Evolutionary conservation across 53 echinoderm and acorn worm species (phyloP).

Genomic region (Holothuria leucospilota): DNA sequence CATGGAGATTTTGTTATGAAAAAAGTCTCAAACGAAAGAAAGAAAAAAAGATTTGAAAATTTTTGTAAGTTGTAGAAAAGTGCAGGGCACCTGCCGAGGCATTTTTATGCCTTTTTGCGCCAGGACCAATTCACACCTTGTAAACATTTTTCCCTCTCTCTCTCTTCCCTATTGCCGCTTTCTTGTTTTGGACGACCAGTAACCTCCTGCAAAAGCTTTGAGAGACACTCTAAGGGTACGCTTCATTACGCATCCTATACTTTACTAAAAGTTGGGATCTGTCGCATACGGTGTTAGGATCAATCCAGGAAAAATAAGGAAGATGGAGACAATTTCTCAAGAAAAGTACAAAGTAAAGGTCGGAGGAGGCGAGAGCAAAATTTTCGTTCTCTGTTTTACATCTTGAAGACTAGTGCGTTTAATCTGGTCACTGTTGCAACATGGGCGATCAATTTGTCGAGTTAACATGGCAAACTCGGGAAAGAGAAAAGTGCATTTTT

Average conservation of each 20-base stretch:
- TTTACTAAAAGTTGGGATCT: neutral
- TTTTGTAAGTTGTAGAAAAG: conserved; percentile 28
- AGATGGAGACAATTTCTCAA: neutral
- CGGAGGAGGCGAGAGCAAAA: neutral
- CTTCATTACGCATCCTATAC: conserved; percentile 21
- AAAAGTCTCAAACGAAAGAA: neutral
- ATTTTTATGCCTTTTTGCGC: conserved; percentile 17
- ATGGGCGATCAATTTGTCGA: conserved; percentile 29
- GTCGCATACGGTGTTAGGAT: too few species aligned
- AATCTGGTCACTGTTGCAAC: conserved; percentile 42
- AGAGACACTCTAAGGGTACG: conserved; percentile 3
- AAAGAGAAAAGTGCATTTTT: conserved; percentile 11
- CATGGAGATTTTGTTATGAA: conserved; percentile 54
- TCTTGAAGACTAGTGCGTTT: conserved; percentile 1
- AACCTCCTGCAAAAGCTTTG: neutral
- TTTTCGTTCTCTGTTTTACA: too few species aligned
- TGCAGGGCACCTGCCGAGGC: conserved; percentile 37
- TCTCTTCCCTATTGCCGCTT: neutral
- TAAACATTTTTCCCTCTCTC: neutral
- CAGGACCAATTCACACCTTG: conserved; percentile 24
- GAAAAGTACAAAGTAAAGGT: conserved; percentile 34
- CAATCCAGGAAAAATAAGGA: neutral
- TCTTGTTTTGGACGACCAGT: neutral
- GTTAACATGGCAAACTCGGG: conserved; percentile 5
- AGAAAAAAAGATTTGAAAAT: neutral